These are phyloP conservation scores for Zygogramma bicolorata DNA, from an alignment of 2,888 invertebrate genomes.

Conservation along the genomic window DNA sequence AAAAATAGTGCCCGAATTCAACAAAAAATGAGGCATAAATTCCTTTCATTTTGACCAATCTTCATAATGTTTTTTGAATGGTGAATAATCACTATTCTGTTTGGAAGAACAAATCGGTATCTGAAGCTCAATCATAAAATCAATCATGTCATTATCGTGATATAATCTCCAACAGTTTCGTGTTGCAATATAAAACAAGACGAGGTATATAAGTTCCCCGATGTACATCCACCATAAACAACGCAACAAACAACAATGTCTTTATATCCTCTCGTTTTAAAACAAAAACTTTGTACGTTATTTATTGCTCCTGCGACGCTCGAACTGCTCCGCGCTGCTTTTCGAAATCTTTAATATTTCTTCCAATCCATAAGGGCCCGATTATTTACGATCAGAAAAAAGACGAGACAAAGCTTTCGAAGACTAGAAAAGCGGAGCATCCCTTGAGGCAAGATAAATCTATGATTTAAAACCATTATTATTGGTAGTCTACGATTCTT, in stretches of 20 bases:
- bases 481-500: constrained; percentile 5
- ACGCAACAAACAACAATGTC: background rate
- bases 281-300: constrained; percentile 11
- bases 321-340: constrained; percentile 30
- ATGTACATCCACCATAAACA: background rate
- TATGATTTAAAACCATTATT: constrained; percentile 13
- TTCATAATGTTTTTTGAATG: too few species aligned
- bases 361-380: constrained; percentile 41
- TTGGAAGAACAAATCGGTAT: too few species aligned
- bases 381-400: constrained; percentile 41
- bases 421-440: background rate
- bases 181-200: background rate
- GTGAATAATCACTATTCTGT: too few species aligned
- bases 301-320: constrained; percentile 31
- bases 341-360: constrained; percentile 42
- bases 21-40: too few species aligned
- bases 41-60: too few species aligned
- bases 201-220: too few species aligned
- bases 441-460: background rate
- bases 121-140: too few species aligned
- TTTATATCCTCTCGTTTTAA: background rate
- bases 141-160: too few species aligned
- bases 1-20: too few species aligned
- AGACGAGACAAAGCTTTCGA: constrained; percentile 32
- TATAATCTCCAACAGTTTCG: too few species aligned